Evolutionary conservation across 2,797 vertebrate species (phyloP), one percentile per base, ranked within the genome.

Genomic region (Austrolebias charrua): DNA sequence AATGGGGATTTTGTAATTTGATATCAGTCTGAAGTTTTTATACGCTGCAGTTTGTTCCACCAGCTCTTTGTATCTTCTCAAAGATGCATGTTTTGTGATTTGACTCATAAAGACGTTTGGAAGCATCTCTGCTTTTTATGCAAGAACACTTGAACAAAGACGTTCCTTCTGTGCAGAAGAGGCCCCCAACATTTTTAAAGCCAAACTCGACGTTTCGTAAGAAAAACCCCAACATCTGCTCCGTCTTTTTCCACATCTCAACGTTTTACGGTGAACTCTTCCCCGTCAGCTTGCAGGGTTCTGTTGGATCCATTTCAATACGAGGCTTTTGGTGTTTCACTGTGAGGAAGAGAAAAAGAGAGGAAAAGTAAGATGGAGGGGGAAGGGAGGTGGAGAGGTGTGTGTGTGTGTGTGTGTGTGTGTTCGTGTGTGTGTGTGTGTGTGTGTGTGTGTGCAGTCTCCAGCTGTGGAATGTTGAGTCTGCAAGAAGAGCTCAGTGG

Each of bases 401-500:
- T 65, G 61, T 54, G 53, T 45, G 70, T 70, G 67, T 69, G 28
- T 35, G 9, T 35, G 9, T 6, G 59, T 44, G 82, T 63, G 71
- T 73, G 80, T 81, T 33, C 48, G 47, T 50, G 40, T 54, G 56
- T 55, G 50, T 57, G 65, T 61, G 63, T 60, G 76, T n/a, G n/a
- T n/a, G 66, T 52, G 59, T 44, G 82, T 63, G 71, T 73, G 80
- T 81, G 80, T 52, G 60, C 52, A 73, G 80, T 84, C 83, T 92
- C 88, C 87, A 89, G 90, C 87, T 90, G 89, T 87, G 90, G 90
- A 92, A 92, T 94, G 92, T 90, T 84, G 89, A 92, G 89, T 92
- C 90, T 83, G 90, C 88, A 88, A 92, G 90, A 89, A 89, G 86
- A 89, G 86, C 88, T 90, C 89, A 91, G 88, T 88, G 86, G 88